A percentile compares a stretch with the other conserved stretches of the same genome.
These are phyloP conservation scores for Dysmachus trigonus DNA, from an alignment of 2,888 invertebrate species.

Conservation along the genomic window DNA sequence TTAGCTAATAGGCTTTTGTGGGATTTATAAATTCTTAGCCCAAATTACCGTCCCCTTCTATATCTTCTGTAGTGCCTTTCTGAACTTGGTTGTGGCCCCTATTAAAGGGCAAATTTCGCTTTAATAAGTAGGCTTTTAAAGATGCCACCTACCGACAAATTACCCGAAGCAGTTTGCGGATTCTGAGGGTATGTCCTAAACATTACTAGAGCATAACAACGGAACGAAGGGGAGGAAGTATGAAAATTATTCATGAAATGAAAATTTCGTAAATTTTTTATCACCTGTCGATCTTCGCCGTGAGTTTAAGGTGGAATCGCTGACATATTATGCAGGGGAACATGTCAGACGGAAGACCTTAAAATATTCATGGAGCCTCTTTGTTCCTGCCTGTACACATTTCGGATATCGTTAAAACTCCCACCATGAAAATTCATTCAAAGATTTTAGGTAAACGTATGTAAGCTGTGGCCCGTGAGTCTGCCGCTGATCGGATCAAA, in stretches of 20 bases:
- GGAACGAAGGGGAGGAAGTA: background rate
- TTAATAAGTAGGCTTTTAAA: background rate
- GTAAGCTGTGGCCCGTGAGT: background rate
- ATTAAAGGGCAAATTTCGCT: background rate
- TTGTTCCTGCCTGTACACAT: background rate
- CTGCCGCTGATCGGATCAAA: constrained; percentile 20
- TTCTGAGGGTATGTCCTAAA: background rate
- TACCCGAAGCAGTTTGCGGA: background rate
- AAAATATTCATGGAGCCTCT: constrained; percentile 28
- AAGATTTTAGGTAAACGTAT: constrained; percentile 3
- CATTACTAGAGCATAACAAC: background rate
- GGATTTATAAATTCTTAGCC: constrained; percentile 16
- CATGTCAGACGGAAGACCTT: constrained; percentile 12
- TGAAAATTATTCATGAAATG: constrained; percentile 38
- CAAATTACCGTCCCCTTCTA: background rate
- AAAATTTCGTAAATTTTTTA: constrained; percentile 40
- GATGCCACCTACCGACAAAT: background rate
- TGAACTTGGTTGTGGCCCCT: background rate
- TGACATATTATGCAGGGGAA: constrained; percentile 29
- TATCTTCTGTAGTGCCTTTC: background rate
- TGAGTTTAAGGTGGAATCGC: constrained; percentile 12
- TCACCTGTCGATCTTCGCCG: constrained; percentile 24
- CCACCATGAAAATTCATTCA: background rate
- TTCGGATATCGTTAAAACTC: constrained; percentile 5
- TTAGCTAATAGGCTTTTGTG: constrained; percentile 28